Evolutionary conservation across 2,113 vertebrate genomes (phyloP), one percentile per base, ranked within the genome.

Genomic region (Erpornis zantholeuca): DNA sequence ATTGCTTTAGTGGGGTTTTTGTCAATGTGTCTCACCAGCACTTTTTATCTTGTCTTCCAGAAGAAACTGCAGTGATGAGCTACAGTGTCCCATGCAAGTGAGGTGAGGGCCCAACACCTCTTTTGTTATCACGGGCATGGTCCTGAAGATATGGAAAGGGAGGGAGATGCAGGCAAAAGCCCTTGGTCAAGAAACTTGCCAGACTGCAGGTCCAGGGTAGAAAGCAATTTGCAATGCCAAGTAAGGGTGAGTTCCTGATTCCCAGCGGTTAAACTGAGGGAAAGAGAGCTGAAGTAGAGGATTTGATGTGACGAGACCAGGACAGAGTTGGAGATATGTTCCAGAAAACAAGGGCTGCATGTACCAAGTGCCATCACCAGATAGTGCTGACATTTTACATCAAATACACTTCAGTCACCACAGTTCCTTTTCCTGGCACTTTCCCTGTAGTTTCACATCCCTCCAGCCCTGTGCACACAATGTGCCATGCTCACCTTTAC

Each of bases 1-100:
- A 8, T 45, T 85, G 42, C 33, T 85, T 77, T 68, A 7, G 4
- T 44, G 56, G 45, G 45, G n/a, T 3, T 88, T 86, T 81, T 54
- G 50, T 42, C 38, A 82, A 20, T 27, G 29, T 78, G 20, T 82
- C 71, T 96, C 65, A 94, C 42, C 18, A 75, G 45, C 6, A 27
- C 10, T 53, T 73, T 75, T 47, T 56, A 49, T 56, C 38, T 94
- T 27, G 1, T 87, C 44, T 94, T 97, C 44, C 92, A 96, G 96
- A 97, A 71, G 92, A 96, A 92, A 92, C 85, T 81, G 53, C 94
- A 7, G 79, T 64, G 78, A 90, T 77, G 52, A 96, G 64, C 82
- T 96, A 96, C 65, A 63, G 31, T 66, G 84, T 23, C 15, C 92
- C 90, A 0, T 96, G 95, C 3, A 0, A 90, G 12, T 96, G 52